Evolutionary conservation across 2,797 vertebrate species (phyloP).

Genomic region (Galagoides demidoff): DNA sequence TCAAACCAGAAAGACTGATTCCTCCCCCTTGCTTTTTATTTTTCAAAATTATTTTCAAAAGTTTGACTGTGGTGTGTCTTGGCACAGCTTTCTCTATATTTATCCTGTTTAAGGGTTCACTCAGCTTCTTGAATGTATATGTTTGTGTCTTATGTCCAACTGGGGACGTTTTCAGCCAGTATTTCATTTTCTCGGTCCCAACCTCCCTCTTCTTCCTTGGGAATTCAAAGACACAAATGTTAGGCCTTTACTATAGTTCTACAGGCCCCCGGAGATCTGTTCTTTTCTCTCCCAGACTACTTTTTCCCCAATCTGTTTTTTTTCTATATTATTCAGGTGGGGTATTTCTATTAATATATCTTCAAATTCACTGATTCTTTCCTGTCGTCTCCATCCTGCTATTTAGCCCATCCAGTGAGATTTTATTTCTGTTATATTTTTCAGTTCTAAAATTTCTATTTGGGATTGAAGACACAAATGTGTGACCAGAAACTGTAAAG

Average conservation of each 20-base stretch:
- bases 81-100: not conserved
- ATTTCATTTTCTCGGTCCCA: not conserved
- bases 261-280: not conserved
- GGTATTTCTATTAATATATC: not conserved
- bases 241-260: not conserved
- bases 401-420: not conserved
- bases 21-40: not conserved
- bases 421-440: slow-evolving; percentile 14
- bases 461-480: not conserved
- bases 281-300: not conserved
- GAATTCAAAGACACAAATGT: not conserved
- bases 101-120: not conserved
- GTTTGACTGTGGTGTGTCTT: not conserved
- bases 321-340: not conserved
- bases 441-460: slow-evolving; percentile 4
- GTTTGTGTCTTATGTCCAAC: not conserved
- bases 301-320: not conserved
- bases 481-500: not conserved
- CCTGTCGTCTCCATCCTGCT: not conserved
- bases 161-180: not conserved
- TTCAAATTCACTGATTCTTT: not conserved
- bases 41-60: not conserved
- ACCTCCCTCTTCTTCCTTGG: not conserved
- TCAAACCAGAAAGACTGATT: no score
- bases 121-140: not conserved